Conservation (phyloP, 2,113 vertebrate genomes). For the Seriola quinqueradiata region DNA sequence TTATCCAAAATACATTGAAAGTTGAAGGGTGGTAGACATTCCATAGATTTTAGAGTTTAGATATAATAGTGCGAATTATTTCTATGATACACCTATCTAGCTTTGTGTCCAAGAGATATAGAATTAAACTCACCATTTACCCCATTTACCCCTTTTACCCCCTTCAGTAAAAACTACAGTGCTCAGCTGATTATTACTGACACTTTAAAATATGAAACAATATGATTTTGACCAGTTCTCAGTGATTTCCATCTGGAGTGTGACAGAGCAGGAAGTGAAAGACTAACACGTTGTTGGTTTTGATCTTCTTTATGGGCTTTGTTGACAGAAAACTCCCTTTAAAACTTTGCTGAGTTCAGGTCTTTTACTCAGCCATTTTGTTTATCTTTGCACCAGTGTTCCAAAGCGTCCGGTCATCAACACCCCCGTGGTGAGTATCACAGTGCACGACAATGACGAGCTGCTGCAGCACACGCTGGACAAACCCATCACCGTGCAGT, state of each 20-base stretch:
- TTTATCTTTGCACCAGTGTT: slow-evolving; percentile 81
- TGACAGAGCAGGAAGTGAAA: too few relatives aligned
- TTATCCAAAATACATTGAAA: not conserved
- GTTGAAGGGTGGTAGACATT: not conserved
- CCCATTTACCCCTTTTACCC: not conserved
- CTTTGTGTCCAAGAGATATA: not conserved
- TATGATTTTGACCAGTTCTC: not conserved
- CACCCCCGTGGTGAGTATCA: slow-evolving; percentile 94
- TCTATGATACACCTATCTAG: not conserved
- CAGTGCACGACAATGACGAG: slow-evolving; percentile 87
- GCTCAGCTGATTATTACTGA: not conserved
- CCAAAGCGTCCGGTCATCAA: slow-evolving; percentile 96
- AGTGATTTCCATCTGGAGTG: not conserved
- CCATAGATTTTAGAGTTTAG: not conserved
- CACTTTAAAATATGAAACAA: not conserved
- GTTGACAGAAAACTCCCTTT: not conserved
- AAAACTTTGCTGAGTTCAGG: not conserved
- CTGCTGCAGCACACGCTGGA: slow-evolving; percentile 84
- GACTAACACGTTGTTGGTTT: too few relatives aligned
- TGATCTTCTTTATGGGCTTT: not conserved
- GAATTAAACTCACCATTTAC: not conserved
- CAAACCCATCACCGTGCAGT: slow-evolving; percentile 94
- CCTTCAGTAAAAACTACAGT: not conserved
- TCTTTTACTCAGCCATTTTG: not conserved
- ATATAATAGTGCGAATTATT: not conserved